A percentile compares a stretch with the other conserved stretches of the same genome.
These are phyloP conservation scores for Pelobates fuscus DNA, from an alignment of 2,113 vertebrate genomes.

Conservation along the genomic window DNA sequence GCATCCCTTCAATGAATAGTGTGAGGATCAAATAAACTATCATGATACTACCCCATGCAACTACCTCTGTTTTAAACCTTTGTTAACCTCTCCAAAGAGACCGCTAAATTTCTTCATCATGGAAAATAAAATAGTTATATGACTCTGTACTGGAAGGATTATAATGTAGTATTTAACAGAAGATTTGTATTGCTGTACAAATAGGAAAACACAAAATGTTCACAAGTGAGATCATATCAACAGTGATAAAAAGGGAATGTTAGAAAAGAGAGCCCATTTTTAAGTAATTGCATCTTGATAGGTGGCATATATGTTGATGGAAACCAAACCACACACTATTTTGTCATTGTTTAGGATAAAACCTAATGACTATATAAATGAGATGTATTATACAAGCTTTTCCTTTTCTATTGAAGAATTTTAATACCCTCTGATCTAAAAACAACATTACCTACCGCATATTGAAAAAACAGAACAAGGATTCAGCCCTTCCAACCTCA, in stretches of 20 bases:
- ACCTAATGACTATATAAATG: not conserved
- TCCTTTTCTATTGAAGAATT: not conserved
- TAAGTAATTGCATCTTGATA: not conserved
- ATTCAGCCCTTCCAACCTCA: not conserved
- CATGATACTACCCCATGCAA: no score
- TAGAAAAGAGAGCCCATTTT: not conserved
- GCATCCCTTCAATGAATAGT: no score
- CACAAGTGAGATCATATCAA: no score
- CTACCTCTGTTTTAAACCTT: no score
- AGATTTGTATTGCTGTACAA: no score
- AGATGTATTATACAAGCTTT: not conserved
- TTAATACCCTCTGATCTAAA: not conserved
- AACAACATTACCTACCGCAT: conserved; percentile 23
- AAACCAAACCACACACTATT: not conserved
- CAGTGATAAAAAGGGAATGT: not conserved
- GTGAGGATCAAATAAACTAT: no score
- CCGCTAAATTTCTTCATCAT: no score
- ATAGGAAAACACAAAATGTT: no score
- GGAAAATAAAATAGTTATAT: no score
- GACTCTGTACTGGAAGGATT: no score
- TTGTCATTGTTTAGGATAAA: conserved; percentile 6
- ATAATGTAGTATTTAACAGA: no score
- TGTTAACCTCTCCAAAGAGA: no score
- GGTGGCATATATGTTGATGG: not conserved
- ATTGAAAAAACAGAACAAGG: not conserved